Evolutionary conservation across 2,113 vertebrate species (phyloP).

Genomic region (Climacteris rufus): DNA sequence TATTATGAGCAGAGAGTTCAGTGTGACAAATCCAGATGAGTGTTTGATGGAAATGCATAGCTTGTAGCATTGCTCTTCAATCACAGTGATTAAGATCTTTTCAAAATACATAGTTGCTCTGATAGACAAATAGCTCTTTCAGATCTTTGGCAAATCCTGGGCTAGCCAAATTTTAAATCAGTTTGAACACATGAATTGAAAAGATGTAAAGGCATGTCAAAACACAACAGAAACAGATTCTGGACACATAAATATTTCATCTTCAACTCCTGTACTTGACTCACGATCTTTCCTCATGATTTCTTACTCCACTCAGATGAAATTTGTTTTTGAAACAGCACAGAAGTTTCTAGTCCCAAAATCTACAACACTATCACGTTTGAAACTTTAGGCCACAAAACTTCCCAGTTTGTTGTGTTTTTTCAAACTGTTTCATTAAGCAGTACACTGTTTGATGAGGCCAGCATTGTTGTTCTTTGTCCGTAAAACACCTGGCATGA

Average conservation of each 20-base stretch:
- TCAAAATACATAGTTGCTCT: background rate
- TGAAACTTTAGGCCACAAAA: background rate
- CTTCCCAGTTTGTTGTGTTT: too few species aligned
- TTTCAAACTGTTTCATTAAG: background rate
- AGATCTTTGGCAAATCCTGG: constrained; percentile 15
- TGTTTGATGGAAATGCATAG: background rate
- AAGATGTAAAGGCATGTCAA: background rate
- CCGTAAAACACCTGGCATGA: background rate
- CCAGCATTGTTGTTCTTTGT: background rate
- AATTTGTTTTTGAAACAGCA: background rate
- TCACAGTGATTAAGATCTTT: constrained; percentile 6
- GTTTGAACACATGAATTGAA: background rate
- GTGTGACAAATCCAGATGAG: background rate
- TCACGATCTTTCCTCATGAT: background rate
- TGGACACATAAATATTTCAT: background rate
- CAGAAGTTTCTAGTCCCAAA: background rate
- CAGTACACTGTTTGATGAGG: background rate
- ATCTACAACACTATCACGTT: background rate
- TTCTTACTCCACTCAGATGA: background rate
- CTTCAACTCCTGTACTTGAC: background rate
- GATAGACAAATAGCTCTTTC: background rate
- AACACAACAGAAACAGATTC: background rate
- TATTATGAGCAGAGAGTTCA: background rate
- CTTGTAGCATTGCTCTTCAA: background rate
- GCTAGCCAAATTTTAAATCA: background rate